Evolutionary conservation across 2,113 vertebrate genomes (phyloP), one percentile per base, ranked within the genome.

Genomic region (Solea senegalensis): DNA sequence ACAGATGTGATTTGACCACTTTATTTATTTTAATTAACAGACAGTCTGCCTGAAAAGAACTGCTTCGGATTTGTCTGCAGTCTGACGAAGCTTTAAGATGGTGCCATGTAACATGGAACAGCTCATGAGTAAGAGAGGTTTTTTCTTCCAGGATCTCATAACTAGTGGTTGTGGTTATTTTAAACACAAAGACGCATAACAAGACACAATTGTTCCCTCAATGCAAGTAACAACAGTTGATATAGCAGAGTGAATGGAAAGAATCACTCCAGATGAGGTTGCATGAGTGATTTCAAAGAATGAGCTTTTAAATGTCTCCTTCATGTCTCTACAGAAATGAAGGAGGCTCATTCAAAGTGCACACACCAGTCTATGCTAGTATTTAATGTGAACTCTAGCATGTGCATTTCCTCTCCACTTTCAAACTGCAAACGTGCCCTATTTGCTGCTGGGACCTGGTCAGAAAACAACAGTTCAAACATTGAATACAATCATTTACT

Each of bases 321-420:
- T 21, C 21, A 76, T 69, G 64, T 62, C 67, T 70, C 45, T 8
- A 5, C 27, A 8, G 70, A 46, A 48, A 51, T 57, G 48, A 34
- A 54, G 55, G 61, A 69, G 73, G 39, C 58, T 60, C 63, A 63
- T 76, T 77, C 66, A 73, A 28, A 74, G 43, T 5, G 4, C 27
- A 57, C 65, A 65, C 46, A 21, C 12, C n/a, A 13, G 63, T 48
- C n/a, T 7, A 11, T 12, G 41, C 14, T 34, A 0, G 16, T 52
- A 7, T 27, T 40, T 14, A 76, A 21, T 21, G 48, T 34, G 40
- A 43, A 9, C 21, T 54, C 14, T 14, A 63, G 53, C 40, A 41
- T 55, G 41, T 63, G 45, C 28, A 53, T 72, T 78, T 83, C 58
- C 62, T 74, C 62, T 50, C 11, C 54, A 61, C 62, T 28, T 65